Conservation (phyloP, 2,797 vertebrate species). For the Myotis findleyi region DNA sequence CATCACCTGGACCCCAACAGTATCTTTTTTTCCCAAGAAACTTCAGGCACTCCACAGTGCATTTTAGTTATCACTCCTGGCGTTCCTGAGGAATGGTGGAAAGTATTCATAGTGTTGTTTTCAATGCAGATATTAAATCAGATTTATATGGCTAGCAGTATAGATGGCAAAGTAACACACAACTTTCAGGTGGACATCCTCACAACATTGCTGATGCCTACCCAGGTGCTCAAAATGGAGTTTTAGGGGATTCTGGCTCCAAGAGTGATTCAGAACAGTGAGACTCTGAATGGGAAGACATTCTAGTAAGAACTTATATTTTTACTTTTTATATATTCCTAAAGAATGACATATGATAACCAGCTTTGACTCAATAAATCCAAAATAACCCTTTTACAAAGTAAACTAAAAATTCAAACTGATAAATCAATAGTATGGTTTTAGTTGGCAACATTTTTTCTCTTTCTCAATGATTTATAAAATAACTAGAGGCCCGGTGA, state of each 20-base stretch:
- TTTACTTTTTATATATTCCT: not conserved
- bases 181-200: not conserved
- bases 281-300: not conserved
- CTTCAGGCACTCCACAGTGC: not conserved
- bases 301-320: not conserved
- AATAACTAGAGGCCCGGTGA: not conserved
- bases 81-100: not conserved
- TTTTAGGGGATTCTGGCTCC: not conserved
- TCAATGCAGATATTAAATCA: not conserved
- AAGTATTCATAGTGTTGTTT: not conserved
- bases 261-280: not conserved
- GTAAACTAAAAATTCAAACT: conserved; percentile 7
- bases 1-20: not conserved
- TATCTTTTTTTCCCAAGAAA: conserved; percentile 8
- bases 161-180: not conserved
- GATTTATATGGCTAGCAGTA: not conserved
- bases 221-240: not conserved
- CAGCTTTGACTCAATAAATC: not conserved
- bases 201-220: too few species aligned
- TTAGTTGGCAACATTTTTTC: not conserved
- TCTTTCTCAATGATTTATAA: not conserved
- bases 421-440: not conserved
- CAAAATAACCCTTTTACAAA: not conserved
- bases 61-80: not conserved
- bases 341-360: not conserved